phyloP scores from a whole-genome alignment of 92 coral and sea anemone species.

The Epizoanthus rinbou region DNA sequence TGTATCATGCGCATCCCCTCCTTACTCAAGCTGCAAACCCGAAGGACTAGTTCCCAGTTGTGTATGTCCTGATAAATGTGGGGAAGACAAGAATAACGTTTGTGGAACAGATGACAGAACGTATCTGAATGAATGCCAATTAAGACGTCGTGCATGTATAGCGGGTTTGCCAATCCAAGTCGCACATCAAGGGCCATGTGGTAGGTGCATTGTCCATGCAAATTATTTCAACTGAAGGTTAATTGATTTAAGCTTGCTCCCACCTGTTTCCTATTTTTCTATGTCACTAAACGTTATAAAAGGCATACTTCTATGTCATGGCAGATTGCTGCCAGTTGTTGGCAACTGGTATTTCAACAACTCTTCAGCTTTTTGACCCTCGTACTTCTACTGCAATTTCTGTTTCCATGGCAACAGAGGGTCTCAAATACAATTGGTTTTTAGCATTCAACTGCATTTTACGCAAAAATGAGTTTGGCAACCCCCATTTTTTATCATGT shows the following conservation, averaged over 20 bases:
- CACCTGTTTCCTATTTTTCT: too few species aligned
- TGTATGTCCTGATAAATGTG: slow-evolving; percentile 22
- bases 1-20: slow-evolving; percentile 21
- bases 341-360: too few species aligned
- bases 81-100: background rate
- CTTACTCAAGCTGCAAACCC: slow-evolving; percentile 36
- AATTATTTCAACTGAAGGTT: background rate
- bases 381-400: too few species aligned
- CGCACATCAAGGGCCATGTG: slow-evolving; percentile 11
- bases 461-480: too few species aligned
- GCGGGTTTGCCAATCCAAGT: slow-evolving; percentile 23
- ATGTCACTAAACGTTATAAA: too few species aligned
- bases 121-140: slow-evolving; percentile 30
- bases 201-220: background rate
- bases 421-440: too few species aligned
- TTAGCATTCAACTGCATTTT: too few species aligned
- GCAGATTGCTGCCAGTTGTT: too few species aligned
- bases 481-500: too few species aligned
- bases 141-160: slow-evolving; percentile 21
- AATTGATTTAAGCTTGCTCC: background rate
- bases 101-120: slow-evolving; percentile 39
- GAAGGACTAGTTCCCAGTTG: slow-evolving; percentile 26
- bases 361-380: too few species aligned
- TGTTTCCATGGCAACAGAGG: too few species aligned
- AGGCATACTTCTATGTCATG: too few species aligned